Conservation (phyloP, 1,140 invertebrate genomes). For the Vanessa tameamea region DNA sequence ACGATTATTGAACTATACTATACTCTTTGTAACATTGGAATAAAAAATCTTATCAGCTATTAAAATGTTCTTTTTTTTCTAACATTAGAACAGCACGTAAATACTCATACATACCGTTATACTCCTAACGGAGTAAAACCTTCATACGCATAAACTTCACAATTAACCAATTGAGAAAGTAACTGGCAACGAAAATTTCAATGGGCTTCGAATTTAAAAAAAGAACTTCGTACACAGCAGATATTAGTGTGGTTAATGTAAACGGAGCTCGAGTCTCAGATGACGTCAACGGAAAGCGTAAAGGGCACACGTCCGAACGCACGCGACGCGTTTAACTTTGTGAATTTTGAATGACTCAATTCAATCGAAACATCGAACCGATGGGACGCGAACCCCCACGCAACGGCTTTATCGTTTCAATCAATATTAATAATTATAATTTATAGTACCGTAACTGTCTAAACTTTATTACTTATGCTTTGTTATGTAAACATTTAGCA, state of each 20-base stretch:
- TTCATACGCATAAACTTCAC: slow-evolving; percentile 14
- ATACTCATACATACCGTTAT: slow-evolving; percentile 25
- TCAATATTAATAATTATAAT: slow-evolving; percentile 12
- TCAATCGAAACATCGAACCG: not conserved
- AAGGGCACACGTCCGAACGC: slow-evolving; percentile 33
- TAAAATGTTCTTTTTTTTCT: not conserved
- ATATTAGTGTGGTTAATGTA: not conserved
- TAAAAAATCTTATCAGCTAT: no score
- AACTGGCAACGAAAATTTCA: slow-evolving; percentile 1
- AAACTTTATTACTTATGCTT: not conserved
- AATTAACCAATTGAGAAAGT: not conserved
- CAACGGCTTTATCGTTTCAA: slow-evolving; percentile 13
- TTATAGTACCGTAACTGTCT: not conserved
- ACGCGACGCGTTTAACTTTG: slow-evolving; percentile 27
- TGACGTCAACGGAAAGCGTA: slow-evolving; percentile 32
- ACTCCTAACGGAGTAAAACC: slow-evolving; percentile 7
- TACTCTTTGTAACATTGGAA: not conserved
- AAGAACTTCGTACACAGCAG: not conserved
- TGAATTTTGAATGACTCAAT: slow-evolving; percentile 19
- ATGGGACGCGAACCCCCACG: slow-evolving; percentile 6
- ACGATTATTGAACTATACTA: not conserved
- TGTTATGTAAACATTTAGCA: no score
- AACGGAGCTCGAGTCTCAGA: not conserved
- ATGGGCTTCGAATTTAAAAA: not conserved
- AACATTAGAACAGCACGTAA: not conserved